Conservation (phyloP, 2,888 invertebrate species). For the Calameuta filiformis region DNA sequence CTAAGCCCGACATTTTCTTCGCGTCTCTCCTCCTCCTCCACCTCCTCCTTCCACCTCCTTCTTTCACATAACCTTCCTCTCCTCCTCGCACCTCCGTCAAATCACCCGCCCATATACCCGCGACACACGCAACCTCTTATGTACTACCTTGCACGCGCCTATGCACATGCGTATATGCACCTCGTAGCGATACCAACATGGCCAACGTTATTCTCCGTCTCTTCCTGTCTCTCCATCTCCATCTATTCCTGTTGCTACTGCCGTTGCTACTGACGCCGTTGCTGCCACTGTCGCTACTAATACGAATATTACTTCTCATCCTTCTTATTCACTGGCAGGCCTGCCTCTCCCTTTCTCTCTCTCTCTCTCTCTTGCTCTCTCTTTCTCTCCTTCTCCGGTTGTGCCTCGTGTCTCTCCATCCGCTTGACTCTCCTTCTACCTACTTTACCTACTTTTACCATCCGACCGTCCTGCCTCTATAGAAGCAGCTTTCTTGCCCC, state of each 20-base stretch:
- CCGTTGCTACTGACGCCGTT: not conserved
- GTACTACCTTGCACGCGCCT: not conserved
- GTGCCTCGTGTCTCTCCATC: not conserved
- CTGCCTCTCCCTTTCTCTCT: not conserved
- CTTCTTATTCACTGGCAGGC: not conserved
- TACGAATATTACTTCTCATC: not conserved
- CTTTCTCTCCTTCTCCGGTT: not conserved
- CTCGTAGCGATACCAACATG: not conserved
- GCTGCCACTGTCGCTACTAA: not conserved
- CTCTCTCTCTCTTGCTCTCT: too few species aligned
- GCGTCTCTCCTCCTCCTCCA: slow-evolving; percentile 11
- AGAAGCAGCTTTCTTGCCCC: not conserved
- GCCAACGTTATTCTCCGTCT: not conserved
- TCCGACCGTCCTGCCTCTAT: slow-evolving; percentile 5
- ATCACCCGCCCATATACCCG: not conserved
- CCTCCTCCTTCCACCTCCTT: not conserved
- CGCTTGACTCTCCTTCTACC: slow-evolving; percentile 9
- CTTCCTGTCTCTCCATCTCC: not conserved
- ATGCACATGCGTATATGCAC: not conserved
- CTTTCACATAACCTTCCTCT: not conserved
- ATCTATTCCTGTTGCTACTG: not conserved
- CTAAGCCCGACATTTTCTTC: slow-evolving; percentile 14
- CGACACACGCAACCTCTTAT: not conserved
- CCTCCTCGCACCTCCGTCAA: not conserved
- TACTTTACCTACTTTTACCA: slow-evolving; percentile 8